Base-by-base conservation (phyloP, 1,140 invertebrate genomes). In the Drepana arcuata region DNA sequence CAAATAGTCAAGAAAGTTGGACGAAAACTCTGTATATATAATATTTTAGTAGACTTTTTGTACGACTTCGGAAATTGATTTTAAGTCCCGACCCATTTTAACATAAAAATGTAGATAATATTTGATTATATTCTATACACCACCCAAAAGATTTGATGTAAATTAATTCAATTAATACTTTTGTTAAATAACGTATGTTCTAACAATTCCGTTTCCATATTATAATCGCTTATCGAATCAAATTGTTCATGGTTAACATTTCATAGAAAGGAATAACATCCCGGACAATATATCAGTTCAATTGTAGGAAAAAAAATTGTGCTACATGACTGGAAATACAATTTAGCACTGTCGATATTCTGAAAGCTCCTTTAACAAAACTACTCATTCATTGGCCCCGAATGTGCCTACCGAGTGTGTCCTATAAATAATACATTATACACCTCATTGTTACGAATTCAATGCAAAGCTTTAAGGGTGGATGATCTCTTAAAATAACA, bases 401-500 rank as follows among this genome's bases (percentile, higher is more conserved):
- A 57, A 61, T 69, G 57, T 54, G 77, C 77, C 77, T 81, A 68
- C 75, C 68, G 57, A 82, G 64, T 74, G 70, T 70, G 61, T 60
- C 65, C 66, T 71, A 82, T 82, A 82, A 79, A 82, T 82, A 82
- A 78, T 79, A 78, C 70, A 74, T 75, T 79, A 79, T 75, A 75
- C 62, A 72, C 64, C 49, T 63, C 57, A 60, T 77, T 80, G 66
- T 75, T 64, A 36, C 49, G 56, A 61, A 53, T 53, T 69, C 63
- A 72, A 69, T 71, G 64, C 48, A 61, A 70, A 67, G 64, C 70
- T 53, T 77, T 75, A 78, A 73, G 67, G 73, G 45, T 77, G 73
- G 78, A 82, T 82, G 78, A 82, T 82, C 78, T 79, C 74, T 82
- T 82, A 79, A 82, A 82, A 82, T 82, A 82, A 82, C 78, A 79